Conservation (phyloP, 1,140 invertebrate species). For the Drosophila novamexicana region DNA sequence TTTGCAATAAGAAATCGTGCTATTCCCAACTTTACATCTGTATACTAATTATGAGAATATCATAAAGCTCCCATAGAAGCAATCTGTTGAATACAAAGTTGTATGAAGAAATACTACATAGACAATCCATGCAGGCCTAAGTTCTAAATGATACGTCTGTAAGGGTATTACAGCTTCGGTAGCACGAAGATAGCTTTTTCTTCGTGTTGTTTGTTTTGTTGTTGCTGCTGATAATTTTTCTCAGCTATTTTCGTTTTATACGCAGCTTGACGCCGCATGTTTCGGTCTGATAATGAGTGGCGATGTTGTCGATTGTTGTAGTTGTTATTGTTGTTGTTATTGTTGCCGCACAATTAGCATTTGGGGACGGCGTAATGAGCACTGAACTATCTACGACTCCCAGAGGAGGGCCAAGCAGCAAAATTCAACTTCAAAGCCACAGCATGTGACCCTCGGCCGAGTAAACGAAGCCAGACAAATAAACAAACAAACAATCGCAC, state of each 20-base stretch:
- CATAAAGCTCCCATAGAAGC: too few species aligned
- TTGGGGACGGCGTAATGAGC: conserved; percentile 60
- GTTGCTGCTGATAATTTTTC: conserved; percentile 74
- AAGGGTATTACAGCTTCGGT: neutral
- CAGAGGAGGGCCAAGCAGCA: conserved; percentile 47
- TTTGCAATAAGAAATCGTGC: too few species aligned
- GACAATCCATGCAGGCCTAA: too few species aligned
- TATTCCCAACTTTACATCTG: too few species aligned
- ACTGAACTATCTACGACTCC: conserved; percentile 42
- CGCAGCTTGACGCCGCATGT: conserved; percentile 60
- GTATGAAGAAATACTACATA: too few species aligned
- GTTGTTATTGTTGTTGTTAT: conserved; percentile 5
- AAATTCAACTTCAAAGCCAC: conserved; percentile 64
- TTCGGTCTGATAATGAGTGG: conserved; percentile 70
- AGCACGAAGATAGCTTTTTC: neutral
- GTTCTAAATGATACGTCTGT: too few species aligned
- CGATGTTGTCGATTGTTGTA: conserved; percentile 60
- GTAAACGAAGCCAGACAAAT: conserved; percentile 30
- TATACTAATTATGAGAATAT: too few species aligned
- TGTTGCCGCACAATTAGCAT: conserved; percentile 55
- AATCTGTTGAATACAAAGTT: too few species aligned
- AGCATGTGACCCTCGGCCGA: conserved; percentile 59
- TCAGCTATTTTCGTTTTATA: conserved; percentile 70
- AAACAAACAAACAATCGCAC: conserved; percentile 59
- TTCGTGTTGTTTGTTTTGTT: conserved; percentile 49